Evolutionary conservation across 1,140 invertebrate species (phyloP).

Genomic region (Eupristina koningsbergeri): DNA sequence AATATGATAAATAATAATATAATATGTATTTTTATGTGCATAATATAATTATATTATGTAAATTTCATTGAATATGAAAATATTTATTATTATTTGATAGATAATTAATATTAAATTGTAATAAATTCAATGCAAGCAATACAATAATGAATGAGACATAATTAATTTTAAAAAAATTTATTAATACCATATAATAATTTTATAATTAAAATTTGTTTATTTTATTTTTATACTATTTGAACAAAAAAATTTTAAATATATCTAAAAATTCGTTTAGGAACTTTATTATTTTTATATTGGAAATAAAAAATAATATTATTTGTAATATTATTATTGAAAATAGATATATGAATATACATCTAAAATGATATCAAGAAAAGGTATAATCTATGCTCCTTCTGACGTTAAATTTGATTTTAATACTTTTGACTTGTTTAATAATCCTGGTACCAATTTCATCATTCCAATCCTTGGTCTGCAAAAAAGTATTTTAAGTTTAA

Average conservation of each 20-base stretch:
- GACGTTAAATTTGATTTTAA: not conserved
- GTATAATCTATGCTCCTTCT: not conserved
- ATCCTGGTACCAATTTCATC: conserved; percentile 39
- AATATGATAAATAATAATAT: no score
- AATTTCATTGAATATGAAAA: no score
- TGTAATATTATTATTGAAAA: not conserved
- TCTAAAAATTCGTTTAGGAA: conserved; percentile 41
- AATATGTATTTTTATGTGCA: no score
- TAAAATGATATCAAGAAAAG: not conserved
- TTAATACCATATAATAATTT: not conserved
- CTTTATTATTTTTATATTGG: conserved; percentile 5
- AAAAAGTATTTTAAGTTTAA: not conserved
- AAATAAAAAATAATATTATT: not conserved
- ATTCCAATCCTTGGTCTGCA: conserved; percentile 35
- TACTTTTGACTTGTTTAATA: conserved; percentile 10
- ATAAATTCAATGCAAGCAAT: no score
- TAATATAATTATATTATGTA: no score
- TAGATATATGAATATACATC: not conserved
- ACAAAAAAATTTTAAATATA: conserved; percentile 18
- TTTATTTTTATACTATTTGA: conserved; percentile 2
- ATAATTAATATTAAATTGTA: no score
- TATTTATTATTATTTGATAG: no score
- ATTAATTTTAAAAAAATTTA: not conserved
- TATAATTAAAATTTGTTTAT: not conserved
- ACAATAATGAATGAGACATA: no score